These are phyloP conservation scores for Lamprologus callipterus DNA, from an alignment of 2,113 vertebrate genomes.

Conservation along the genomic window DNA sequence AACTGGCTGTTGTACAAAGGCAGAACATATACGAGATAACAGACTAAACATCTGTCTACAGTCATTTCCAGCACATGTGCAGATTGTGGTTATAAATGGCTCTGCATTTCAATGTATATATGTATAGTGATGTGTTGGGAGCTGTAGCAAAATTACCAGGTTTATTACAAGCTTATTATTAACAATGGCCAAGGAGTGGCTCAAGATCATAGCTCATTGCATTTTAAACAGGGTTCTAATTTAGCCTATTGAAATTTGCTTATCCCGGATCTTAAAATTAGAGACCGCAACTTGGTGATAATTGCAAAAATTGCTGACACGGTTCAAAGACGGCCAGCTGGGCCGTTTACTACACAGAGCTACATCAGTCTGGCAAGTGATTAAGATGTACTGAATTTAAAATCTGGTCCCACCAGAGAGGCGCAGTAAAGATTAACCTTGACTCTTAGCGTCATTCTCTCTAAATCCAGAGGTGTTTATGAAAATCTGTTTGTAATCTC, in stretches of 20 bases:
- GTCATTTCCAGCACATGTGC: neutral
- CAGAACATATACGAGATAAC: neutral
- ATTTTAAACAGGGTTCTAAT: neutral
- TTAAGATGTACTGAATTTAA: slow-evolving; percentile 47
- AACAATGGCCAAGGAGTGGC: neutral
- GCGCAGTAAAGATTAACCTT: slow-evolving; percentile 51
- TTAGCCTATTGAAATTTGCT: slow-evolving; percentile 4
- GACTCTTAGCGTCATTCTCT: slow-evolving; percentile 3
- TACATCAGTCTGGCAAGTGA: slow-evolving; percentile 12
- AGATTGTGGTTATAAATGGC: neutral
- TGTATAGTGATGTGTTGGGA: neutral
- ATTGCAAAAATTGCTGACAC: slow-evolving; percentile 13
- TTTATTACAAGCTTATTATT: neutral
- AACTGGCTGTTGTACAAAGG: neutral
- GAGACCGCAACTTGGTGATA: slow-evolving; percentile 8
- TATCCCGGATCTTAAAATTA: neutral
- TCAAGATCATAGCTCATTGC: neutral
- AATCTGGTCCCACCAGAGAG: slow-evolving; percentile 41
- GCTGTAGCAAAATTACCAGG: neutral
- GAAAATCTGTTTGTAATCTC: slow-evolving; percentile 44
- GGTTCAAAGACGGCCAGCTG: slow-evolving; percentile 21
- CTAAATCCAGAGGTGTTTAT: slow-evolving; percentile 22
- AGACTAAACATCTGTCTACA: neutral
- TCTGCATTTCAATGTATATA: neutral
- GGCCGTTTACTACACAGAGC: neutral